Evolutionary conservation across 1,140 invertebrate species (phyloP), one percentile per base, ranked within the genome.

Genomic region (Solenopsis invicta): DNA sequence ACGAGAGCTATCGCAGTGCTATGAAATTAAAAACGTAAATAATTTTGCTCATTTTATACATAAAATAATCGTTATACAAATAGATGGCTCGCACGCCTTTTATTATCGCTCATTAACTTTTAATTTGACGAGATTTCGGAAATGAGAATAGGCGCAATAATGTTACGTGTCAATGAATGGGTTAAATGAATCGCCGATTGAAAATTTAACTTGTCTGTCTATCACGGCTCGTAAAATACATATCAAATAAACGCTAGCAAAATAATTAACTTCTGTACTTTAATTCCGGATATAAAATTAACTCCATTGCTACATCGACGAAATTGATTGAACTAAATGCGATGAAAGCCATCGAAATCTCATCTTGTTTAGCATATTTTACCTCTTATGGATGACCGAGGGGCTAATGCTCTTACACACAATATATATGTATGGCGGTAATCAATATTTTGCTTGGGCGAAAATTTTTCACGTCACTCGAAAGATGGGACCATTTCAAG

Each of bases 241-340:
- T 45, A 56, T 56, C 37, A 18, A 59, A 50, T 82, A 82, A 82
- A 74, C 52, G 10, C 24, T n/a, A 48, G 24, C 67, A 34, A 54
- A 82, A 45, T 74, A 82, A 82, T 82, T 74, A 72, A 74, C 80
- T 82, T 45, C 24, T 48, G 37, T 82, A 37, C 18, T 74, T 74
- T 82, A 72, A 72, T 59, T 48, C 12, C 69, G 41, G n/a, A 74
- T 45, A 45, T 74, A 18, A 72, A 59, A 82, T 74, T 74, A 74
- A 2, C n/a, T 48, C 4, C 41, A 41, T 48, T 21, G 21, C 3
- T 13, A 29, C 5, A 18, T 16, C 67, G 18, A 16, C 59, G 9
- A 59, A 82, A 74, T 82, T 41, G 80, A 72, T 82, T 52, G 13
- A 45, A 4, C 21, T 45, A 56, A 24, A 72, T 41, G 34, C 8